Evolutionary conservation across 2,113 vertebrate species (phyloP).

Genomic region (Centropus unirufus): DNA sequence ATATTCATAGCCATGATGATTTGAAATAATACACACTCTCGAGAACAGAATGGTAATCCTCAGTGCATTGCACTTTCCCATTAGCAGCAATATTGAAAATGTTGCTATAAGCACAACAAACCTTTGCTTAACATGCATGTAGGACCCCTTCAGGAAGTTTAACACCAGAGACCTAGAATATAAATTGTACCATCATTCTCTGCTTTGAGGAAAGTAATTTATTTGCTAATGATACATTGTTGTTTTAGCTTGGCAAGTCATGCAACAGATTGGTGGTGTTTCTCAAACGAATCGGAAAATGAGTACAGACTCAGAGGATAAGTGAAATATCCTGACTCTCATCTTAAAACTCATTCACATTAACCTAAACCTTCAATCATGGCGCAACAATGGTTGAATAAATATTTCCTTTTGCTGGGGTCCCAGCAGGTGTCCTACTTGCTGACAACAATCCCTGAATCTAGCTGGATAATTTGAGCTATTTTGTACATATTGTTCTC

Average conservation of each 20-base stretch:
- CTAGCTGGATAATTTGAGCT: constrained; percentile 9
- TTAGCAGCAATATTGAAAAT: neutral
- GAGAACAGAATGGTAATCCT: neutral
- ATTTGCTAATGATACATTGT: neutral
- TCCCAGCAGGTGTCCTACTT: neutral
- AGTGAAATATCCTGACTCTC: neutral
- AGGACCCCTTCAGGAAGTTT: neutral
- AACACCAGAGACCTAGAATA: neutral
- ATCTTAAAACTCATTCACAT: neutral
- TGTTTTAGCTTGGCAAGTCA: neutral
- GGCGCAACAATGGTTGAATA: neutral
- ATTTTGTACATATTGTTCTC: neutral
- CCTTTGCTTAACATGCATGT: neutral
- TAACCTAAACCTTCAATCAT: constrained; percentile 19
- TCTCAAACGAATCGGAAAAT: neutral
- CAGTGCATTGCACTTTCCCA: neutral
- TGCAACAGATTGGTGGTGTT: neutral
- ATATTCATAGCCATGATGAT: neutral
- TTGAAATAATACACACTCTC: neutral
- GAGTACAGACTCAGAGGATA: neutral
- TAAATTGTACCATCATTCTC: neutral
- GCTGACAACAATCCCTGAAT: neutral
- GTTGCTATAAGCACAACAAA: neutral
- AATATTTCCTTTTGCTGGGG: neutral
- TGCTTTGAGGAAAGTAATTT: neutral